Percentiles rank a stretch among this genome's conserved stretches.
These are phyloP conservation scores for Phania funesta DNA, from an alignment of 2,888 invertebrate species.

Conservation along the genomic window DNA sequence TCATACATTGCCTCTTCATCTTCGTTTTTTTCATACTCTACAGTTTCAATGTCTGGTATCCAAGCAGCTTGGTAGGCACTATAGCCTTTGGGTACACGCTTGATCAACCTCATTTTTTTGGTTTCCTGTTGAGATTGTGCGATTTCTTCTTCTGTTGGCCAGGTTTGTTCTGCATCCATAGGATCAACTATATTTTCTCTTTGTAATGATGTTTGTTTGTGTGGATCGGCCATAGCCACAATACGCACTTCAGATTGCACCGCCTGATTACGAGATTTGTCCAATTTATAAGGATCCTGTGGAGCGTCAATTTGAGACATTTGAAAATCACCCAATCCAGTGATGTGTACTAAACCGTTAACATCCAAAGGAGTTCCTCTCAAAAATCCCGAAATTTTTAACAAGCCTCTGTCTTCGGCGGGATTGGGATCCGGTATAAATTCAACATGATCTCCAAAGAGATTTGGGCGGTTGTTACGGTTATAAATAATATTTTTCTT, in stretches of 20 bases:
- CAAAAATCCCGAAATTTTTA: slow-evolving; percentile 93
- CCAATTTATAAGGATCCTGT: slow-evolving; percentile 85
- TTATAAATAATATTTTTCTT: slow-evolving; percentile 88
- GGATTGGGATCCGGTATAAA: slow-evolving; percentile 82
- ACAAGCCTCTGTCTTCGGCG: slow-evolving; percentile 82
- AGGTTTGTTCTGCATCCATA: slow-evolving; percentile 97
- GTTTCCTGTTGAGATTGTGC: slow-evolving; percentile 83
- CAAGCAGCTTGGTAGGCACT: slow-evolving; percentile 98
- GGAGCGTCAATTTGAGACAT: slow-evolving; percentile 89
- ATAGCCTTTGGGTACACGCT: slow-evolving; percentile 95
- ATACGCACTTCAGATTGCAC: slow-evolving; percentile 77
- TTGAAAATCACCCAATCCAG: slow-evolving; percentile 96
- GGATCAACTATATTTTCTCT: slow-evolving; percentile 92
- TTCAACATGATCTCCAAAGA: slow-evolving; percentile 90
- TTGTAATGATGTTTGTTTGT: slow-evolving; percentile 87
- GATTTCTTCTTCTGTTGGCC: slow-evolving; percentile 96
- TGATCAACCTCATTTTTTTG: slow-evolving; percentile 86
- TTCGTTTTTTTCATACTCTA: slow-evolving; percentile 81
- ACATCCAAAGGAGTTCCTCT: slow-evolving; percentile 91
- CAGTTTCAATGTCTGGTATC: slow-evolving; percentile 88
- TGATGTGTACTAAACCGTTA: slow-evolving; percentile 93
- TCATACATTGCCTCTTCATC: slow-evolving; percentile 80
- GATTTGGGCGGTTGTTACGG: slow-evolving; percentile 90
- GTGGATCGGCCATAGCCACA: slow-evolving; percentile 83
- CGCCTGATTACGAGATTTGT: slow-evolving; percentile 77